phyloP scores from a whole-genome alignment of 2,888 invertebrate species.

The Drosophila rellima region DNA sequence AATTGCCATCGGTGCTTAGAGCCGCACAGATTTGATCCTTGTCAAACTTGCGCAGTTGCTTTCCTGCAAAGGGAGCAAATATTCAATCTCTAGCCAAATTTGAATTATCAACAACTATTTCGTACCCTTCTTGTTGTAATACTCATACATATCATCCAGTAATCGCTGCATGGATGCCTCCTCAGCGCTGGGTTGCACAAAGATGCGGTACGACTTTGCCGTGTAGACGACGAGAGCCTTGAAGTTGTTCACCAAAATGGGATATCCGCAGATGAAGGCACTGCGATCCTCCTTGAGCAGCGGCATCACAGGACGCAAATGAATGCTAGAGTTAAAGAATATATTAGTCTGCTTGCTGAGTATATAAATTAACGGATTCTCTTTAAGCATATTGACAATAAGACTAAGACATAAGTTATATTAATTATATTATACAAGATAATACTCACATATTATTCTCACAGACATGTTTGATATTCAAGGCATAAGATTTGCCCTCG shows the following conservation, averaged over 20 bases:
- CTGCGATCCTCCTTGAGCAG: constrained; percentile 81
- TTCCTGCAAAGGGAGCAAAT: constrained; percentile 62
- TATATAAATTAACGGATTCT: not conserved
- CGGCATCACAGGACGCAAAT: constrained; percentile 88
- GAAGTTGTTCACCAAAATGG: constrained; percentile 88
- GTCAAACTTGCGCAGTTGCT: constrained; percentile 85
- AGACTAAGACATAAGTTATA: too few species aligned
- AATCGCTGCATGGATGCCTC: constrained; percentile 86
- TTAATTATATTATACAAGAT: too few species aligned
- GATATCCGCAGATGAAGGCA: constrained; percentile 88
- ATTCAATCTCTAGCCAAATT: not conserved
- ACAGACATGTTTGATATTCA: constrained; percentile 83
- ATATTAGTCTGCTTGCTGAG: not conserved
- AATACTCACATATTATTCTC: constrained; percentile 84
- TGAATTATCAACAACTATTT: too few species aligned
- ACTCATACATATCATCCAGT: constrained; percentile 88
- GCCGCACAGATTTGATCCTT: constrained; percentile 88
- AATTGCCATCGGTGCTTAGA: constrained; percentile 88
- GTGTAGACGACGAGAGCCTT: constrained; percentile 88
- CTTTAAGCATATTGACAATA: too few species aligned
- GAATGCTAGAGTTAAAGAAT: constrained; percentile 87
- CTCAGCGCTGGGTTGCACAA: constrained; percentile 88
- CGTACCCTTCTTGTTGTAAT: constrained; percentile 86
- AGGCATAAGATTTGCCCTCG: constrained; percentile 84
- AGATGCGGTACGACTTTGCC: constrained; percentile 88